These are phyloP conservation scores for Alloscopus bannaensis DNA, from an alignment of 2,888 invertebrate genomes.

Conservation along the genomic window DNA sequence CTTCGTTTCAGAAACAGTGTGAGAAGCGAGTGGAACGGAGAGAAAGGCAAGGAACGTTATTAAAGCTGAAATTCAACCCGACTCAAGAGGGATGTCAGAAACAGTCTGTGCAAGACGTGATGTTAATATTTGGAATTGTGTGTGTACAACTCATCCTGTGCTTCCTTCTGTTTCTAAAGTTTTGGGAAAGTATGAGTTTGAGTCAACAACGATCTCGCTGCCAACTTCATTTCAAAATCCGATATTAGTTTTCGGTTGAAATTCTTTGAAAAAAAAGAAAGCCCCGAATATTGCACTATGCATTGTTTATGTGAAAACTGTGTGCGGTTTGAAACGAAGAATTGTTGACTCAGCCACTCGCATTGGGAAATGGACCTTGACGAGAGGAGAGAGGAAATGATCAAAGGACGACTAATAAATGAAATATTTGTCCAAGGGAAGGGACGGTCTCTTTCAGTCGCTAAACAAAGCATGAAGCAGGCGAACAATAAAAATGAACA, in stretches of 20 bases:
- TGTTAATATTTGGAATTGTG: neutral
- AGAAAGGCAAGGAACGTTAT: neutral
- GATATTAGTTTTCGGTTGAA: too few relatives aligned
- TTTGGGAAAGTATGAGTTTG: too few relatives aligned
- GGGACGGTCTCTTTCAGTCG: neutral
- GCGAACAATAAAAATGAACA: slow-evolving; percentile 9
- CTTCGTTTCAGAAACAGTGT: slow-evolving; percentile 19
- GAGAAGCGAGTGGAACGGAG: slow-evolving; percentile 6
- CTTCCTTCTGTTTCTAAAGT: neutral
- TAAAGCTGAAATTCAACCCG: slow-evolving; percentile 49
- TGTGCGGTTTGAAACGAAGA: too few relatives aligned
- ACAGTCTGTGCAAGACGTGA: slow-evolving; percentile 14
- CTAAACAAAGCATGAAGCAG: neutral
- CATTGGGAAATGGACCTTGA: slow-evolving; percentile 10
- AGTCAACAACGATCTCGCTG: too few relatives aligned
- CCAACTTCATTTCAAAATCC: too few relatives aligned
- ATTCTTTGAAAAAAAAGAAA: too few relatives aligned
- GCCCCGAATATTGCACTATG: too few relatives aligned
- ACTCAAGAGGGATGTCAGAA: slow-evolving; percentile 47
- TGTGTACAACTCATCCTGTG: neutral
- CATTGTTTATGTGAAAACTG: too few relatives aligned
- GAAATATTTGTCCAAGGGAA: slow-evolving; percentile 5
- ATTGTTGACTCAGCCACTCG: too few relatives aligned
- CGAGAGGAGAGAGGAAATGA: slow-evolving; percentile 1
- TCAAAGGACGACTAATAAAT: slow-evolving; percentile 13